Conservation (phyloP, 2,797 vertebrate genomes). For the Antrozous pallidus region DNA sequence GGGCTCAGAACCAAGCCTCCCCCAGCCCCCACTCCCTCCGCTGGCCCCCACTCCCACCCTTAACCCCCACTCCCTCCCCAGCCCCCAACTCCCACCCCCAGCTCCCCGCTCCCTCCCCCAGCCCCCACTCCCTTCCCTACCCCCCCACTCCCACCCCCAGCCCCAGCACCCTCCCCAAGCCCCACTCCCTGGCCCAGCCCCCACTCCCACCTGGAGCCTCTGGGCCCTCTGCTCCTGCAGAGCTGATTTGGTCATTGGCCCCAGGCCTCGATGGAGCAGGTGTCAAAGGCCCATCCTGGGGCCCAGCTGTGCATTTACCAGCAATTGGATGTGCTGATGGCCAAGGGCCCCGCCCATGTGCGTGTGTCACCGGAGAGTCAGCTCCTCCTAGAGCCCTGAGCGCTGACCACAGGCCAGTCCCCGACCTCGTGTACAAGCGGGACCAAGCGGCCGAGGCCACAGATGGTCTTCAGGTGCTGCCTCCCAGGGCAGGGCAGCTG, state of each 20-base stretch:
- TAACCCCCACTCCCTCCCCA: not conserved
- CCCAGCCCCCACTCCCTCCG: too few relatives aligned
- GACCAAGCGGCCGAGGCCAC: not conserved
- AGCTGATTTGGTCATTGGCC: not conserved
- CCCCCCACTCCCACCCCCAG: too few relatives aligned
- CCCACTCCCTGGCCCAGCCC: too few relatives aligned
- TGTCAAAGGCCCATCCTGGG: fast-evolving
- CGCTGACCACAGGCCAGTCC: fast-evolving
- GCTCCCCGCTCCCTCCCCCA: not conserved
- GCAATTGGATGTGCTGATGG: not conserved
- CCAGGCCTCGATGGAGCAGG: fast-evolving
- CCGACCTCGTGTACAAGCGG: not conserved
- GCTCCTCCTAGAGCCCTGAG: not conserved
- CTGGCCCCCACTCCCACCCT: too few relatives aligned
- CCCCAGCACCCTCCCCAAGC: not conserved
- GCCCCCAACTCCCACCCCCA: not conserved
- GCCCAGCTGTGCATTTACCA: not conserved
- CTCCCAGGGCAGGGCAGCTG: slow-evolving; percentile 59
- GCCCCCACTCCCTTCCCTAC: not conserved
- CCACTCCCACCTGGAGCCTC: fast-evolving
- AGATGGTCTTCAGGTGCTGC: slow-evolving; percentile 9
- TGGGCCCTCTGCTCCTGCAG: not conserved
- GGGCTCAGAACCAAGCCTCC: too few relatives aligned
- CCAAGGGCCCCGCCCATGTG: not conserved
- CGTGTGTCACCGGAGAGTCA: not conserved